Conservation (phyloP, 2,797 vertebrate genomes). For the Chelidonichthys spinosus region DNA sequence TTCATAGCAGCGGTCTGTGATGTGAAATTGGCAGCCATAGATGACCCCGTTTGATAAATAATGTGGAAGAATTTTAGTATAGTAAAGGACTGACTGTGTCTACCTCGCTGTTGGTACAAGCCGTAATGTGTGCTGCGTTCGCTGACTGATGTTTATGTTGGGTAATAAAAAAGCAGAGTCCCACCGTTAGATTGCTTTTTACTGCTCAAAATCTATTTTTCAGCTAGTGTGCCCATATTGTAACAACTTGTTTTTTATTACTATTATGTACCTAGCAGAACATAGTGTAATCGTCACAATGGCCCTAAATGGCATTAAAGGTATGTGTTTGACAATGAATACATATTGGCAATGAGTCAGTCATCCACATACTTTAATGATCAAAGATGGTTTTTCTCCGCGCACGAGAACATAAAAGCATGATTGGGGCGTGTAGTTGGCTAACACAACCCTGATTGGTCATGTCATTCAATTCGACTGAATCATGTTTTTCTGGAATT, state of each 20-base stretch:
- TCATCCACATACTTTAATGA: slow-evolving; percentile 31
- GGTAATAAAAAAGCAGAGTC: slow-evolving; percentile 43
- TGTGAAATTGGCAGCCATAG: slow-evolving; percentile 43
- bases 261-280: slow-evolving; percentile 37
- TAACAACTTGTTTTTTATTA: slow-evolving; percentile 37
- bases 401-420: slow-evolving; percentile 13
- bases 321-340: slow-evolving; percentile 34
- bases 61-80: slow-evolving; percentile 42
- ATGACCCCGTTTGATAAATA: slow-evolving; percentile 45
- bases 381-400: slow-evolving; percentile 14
- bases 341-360: slow-evolving; percentile 36
- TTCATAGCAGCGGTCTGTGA: slow-evolving; percentile 23
- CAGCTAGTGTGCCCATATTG: slow-evolving; percentile 31
- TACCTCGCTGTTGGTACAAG: slow-evolving; percentile 29
- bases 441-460: slow-evolving; percentile 25
- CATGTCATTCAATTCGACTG: slow-evolving; percentile 1
- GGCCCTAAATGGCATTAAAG: slow-evolving; percentile 36
- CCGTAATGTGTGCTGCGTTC: slow-evolving; percentile 41
- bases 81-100: slow-evolving; percentile 21
- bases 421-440: slow-evolving; percentile 13
- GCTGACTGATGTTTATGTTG: slow-evolving; percentile 42
- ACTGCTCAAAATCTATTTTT: slow-evolving; percentile 52
- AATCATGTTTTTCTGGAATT: slow-evolving; percentile 15
- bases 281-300: slow-evolving; percentile 13
- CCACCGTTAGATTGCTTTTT: slow-evolving; percentile 53